Evolutionary conservation across 2,113 vertebrate species (phyloP).

Genomic region (Pitta sordida): DNA sequence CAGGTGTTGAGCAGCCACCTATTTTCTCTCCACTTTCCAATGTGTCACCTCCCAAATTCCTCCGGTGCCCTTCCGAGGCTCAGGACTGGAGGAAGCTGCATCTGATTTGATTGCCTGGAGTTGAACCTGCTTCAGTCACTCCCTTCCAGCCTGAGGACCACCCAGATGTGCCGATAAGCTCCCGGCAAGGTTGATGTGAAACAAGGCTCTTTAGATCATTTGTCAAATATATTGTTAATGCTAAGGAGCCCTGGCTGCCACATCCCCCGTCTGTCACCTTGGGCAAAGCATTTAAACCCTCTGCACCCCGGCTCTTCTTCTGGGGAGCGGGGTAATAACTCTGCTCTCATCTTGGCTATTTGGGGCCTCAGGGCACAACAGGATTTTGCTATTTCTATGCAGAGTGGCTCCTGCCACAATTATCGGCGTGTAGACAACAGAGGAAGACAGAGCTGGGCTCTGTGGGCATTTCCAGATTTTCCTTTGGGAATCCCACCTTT

Average conservation of each 20-base stretch:
- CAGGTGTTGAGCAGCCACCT: not conserved
- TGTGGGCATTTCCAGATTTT: not conserved
- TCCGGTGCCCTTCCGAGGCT: not conserved
- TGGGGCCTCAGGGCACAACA: not conserved
- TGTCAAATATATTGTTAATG: not conserved
- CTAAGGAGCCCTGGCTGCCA: not conserved
- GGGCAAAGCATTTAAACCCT: constrained; percentile 15
- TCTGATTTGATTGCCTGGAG: not conserved
- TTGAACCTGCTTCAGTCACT: not conserved
- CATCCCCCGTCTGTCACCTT: not conserved
- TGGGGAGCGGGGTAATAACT: not conserved
- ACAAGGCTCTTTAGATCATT: not conserved
- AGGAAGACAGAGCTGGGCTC: not conserved
- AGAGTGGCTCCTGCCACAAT: not conserved
- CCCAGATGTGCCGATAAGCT: not conserved
- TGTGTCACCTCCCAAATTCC: not conserved
- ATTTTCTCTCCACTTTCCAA: not conserved
- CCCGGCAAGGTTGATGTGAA: not conserved
- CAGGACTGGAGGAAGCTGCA: not conserved
- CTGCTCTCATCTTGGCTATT: not conserved
- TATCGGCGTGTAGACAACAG: not conserved
- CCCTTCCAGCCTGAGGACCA: not conserved
- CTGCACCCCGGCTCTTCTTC: not conserved
- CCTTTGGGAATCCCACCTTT: not conserved
- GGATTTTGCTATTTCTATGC: constrained; percentile 27